Evolutionary conservation across 1,140 invertebrate genomes (phyloP).

Genomic region (Micrasema minimum): DNA sequence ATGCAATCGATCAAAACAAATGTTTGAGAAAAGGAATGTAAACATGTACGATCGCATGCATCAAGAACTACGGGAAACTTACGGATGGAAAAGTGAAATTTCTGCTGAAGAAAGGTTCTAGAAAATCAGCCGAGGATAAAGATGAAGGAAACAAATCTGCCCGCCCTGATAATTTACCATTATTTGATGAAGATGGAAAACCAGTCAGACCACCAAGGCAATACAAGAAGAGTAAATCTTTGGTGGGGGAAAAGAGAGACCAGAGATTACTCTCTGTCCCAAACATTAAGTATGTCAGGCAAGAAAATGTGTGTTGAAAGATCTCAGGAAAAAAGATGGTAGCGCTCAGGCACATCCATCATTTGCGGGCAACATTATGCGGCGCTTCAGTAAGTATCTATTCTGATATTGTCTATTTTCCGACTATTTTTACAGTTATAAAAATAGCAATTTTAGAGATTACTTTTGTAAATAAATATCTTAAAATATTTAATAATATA

Average conservation of each 20-base stretch:
- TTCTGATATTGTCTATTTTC: constrained; percentile 45
- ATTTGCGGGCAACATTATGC: constrained; percentile 79
- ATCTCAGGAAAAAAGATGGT: constrained; percentile 60
- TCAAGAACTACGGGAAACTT: constrained; percentile 58
- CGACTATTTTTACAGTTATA: neutral
- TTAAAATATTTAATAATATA: constrained; percentile 18
- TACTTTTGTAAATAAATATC: constrained; percentile 34
- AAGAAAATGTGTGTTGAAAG: constrained; percentile 58
- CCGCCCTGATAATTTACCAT: constrained; percentile 72
- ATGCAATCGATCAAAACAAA: constrained; percentile 4
- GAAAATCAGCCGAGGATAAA: constrained; percentile 56
- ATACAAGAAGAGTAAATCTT: constrained; percentile 67
- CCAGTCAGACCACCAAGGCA: constrained; percentile 72
- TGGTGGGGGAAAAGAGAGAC: constrained; percentile 67
- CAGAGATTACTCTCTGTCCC: constrained; percentile 80
- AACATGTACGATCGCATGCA: constrained; percentile 64
- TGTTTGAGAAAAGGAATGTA: constrained; percentile 25
- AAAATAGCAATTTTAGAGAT: constrained; percentile 20
- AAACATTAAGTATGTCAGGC: constrained; percentile 76
- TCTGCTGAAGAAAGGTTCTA: constrained; percentile 52
- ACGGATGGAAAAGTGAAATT: constrained; percentile 56
- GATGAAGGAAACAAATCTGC: constrained; percentile 56
- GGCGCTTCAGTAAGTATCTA: constrained; percentile 87
- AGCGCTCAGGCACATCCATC: constrained; percentile 62
- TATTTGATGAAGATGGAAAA: constrained; percentile 70